Percentiles rank a stretch among this genome's conserved stretches.
Conservation (phyloP, 2,888 invertebrate species). For the Sinotaia quadrata region DNA sequence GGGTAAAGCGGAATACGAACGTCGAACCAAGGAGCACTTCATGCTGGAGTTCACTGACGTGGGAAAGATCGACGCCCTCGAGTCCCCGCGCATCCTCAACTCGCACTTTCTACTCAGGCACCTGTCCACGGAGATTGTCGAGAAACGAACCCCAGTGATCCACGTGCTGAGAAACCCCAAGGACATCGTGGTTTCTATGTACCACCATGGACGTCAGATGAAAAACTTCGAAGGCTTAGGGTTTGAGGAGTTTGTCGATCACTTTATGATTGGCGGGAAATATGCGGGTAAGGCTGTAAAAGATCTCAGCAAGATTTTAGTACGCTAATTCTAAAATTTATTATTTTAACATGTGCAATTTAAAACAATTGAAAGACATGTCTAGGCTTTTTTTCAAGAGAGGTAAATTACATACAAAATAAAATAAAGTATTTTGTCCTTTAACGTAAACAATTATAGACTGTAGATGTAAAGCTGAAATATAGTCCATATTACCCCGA, state of each 20-base stretch:
- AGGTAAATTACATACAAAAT: too few relatives aligned
- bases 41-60: constrained; percentile 21
- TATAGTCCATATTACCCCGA: too few relatives aligned
- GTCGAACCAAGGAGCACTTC: constrained; percentile 16
- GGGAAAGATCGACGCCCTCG: constrained; percentile 11
- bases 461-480: too few relatives aligned
- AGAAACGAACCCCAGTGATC: constrained; percentile 20
- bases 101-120: constrained; percentile 25
- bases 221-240: background rate
- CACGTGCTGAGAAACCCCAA: constrained; percentile 33
- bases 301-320: too few relatives aligned
- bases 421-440: too few relatives aligned
- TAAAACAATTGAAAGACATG: too few relatives aligned
- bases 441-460: too few relatives aligned
- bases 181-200: constrained; percentile 32
- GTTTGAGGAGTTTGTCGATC: background rate
- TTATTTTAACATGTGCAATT: too few relatives aligned
- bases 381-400: too few relatives aligned
- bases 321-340: too few relatives aligned
- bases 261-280: background rate
- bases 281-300: constrained; percentile 9
- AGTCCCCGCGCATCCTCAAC: constrained; percentile 29
- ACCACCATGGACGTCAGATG: constrained; percentile 20
- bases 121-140: constrained; percentile 19
- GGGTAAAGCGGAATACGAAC: constrained; percentile 6